Percentiles rank a stretch among this genome's conserved stretches.
Conservation (phyloP, 2,888 invertebrate species). For the Hydriomena furcata region DNA sequence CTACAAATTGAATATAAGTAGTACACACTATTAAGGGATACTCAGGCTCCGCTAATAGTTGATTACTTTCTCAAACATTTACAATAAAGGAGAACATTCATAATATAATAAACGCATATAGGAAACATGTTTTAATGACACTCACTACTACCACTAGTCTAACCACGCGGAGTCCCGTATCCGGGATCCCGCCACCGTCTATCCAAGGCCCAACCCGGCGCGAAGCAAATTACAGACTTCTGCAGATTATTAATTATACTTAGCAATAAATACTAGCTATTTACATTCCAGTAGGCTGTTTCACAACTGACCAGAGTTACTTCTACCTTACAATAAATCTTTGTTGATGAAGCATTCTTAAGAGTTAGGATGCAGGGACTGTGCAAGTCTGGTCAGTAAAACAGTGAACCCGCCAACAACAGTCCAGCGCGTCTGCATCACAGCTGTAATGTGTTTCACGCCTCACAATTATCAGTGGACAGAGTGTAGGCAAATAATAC, state of each 20-base stretch:
- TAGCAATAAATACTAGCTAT: slow-evolving; percentile 76
- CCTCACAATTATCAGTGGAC: slow-evolving; percentile 51
- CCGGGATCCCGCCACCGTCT: slow-evolving; percentile 23
- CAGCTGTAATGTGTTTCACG: slow-evolving; percentile 78
- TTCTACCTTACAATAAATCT: slow-evolving; percentile 1
- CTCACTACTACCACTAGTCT: slow-evolving; percentile 54
- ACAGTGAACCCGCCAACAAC: slow-evolving; percentile 11
- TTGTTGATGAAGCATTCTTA: not conserved
- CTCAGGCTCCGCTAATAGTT: slow-evolving; percentile 59
- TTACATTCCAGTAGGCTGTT: slow-evolving; percentile 52
- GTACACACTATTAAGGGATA: slow-evolving; percentile 75
- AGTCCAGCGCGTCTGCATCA: slow-evolving; percentile 41
- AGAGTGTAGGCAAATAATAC: slow-evolving; percentile 32
- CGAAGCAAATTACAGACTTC: slow-evolving; percentile 76
- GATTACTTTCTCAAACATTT: slow-evolving; percentile 72
- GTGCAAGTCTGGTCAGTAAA: slow-evolving; percentile 18
- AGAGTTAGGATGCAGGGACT: not conserved
- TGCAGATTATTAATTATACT: slow-evolving; percentile 67
- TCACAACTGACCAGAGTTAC: slow-evolving; percentile 20
- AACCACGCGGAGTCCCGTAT: slow-evolving; percentile 31
- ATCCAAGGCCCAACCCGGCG: slow-evolving; percentile 52
- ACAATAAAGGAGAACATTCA: slow-evolving; percentile 81
- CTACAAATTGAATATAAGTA: slow-evolving; percentile 81
- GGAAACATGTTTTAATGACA: slow-evolving; percentile 77
- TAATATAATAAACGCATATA: slow-evolving; percentile 82